Conservation (phyloP, 2,888 invertebrate genomes). For the Timema cristinae region DNA sequence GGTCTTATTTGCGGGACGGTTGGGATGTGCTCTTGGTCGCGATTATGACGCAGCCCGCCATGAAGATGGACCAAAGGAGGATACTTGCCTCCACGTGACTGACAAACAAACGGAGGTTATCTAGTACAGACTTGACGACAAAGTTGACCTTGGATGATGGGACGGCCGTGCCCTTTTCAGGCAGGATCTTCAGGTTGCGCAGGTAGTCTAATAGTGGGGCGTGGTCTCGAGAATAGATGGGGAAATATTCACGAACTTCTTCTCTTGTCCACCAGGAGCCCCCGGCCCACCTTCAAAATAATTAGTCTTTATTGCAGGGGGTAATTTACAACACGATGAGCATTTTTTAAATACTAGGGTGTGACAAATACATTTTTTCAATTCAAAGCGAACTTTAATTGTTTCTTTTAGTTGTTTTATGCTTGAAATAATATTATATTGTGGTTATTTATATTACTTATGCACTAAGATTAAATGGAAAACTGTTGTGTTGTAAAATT, state of each 20-base stretch:
- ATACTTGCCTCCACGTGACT: constrained; percentile 51
- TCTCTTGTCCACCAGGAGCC: constrained; percentile 52
- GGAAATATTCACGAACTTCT: constrained; percentile 55
- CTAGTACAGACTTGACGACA: constrained; percentile 41
- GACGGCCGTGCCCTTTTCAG: constrained; percentile 30
- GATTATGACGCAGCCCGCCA: constrained; percentile 54
- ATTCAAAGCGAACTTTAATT: no score
- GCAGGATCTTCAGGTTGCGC: constrained; percentile 53
- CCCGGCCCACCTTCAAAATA: constrained; percentile 19
- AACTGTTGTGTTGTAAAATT: no score
- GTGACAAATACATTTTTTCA: no score
- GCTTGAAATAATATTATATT: no score
- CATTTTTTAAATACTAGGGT: no score
- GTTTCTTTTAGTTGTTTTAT: no score
- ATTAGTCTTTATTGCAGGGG: no score
- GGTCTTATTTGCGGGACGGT: no score
- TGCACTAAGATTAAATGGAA: no score
- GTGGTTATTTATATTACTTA: no score
- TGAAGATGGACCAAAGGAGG: constrained; percentile 53
- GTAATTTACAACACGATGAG: no score
- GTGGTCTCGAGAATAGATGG: constrained; percentile 55
- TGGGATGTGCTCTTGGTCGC: constrained; percentile 8
- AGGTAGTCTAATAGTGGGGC: constrained; percentile 56
- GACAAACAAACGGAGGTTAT: constrained; percentile 47
- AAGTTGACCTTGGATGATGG: constrained; percentile 3